phyloP scores from a whole-genome alignment of 1,140 invertebrate genomes.

The Ceratina australensis region DNA sequence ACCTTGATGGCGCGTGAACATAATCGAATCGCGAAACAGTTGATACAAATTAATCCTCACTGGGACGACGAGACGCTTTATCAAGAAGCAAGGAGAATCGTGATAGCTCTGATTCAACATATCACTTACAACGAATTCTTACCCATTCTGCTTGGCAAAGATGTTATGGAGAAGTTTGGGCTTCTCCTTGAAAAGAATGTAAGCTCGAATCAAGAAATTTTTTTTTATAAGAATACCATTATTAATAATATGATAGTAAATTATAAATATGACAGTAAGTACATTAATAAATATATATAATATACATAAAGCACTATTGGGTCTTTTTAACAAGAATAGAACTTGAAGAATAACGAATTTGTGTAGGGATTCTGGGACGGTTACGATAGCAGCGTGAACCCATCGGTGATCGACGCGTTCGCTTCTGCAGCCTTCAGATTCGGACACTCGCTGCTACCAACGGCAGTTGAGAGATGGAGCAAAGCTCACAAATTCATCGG shows the following conservation, averaged over 20 bases:
- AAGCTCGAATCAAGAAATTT: constrained; percentile 62
- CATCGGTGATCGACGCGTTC: constrained; percentile 92
- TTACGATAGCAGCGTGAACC: constrained; percentile 91
- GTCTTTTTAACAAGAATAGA: background rate
- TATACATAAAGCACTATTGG: no score
- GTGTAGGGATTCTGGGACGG: constrained; percentile 91
- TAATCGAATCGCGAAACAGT: constrained; percentile 89
- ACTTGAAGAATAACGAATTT: background rate
- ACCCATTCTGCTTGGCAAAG: constrained; percentile 94
- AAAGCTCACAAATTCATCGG: constrained; percentile 96
- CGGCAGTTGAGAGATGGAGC: constrained; percentile 94
- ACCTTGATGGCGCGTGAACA: constrained; percentile 94
- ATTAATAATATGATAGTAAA: no score
- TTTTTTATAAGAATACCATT: no score
- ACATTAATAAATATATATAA: no score
- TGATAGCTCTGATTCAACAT: constrained; percentile 94
- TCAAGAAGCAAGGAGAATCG: constrained; percentile 94
- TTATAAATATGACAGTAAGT: no score
- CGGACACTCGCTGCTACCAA: constrained; percentile 93
- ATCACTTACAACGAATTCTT: constrained; percentile 97
- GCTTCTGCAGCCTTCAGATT: constrained; percentile 94
- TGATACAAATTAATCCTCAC: constrained; percentile 92
- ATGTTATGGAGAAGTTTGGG: constrained; percentile 95
- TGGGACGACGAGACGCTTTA: constrained; percentile 97
- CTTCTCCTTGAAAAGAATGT: constrained; percentile 90